Base-by-base conservation (phyloP, 2,797 vertebrate genomes). In the Sebastes dallii region DNA sequence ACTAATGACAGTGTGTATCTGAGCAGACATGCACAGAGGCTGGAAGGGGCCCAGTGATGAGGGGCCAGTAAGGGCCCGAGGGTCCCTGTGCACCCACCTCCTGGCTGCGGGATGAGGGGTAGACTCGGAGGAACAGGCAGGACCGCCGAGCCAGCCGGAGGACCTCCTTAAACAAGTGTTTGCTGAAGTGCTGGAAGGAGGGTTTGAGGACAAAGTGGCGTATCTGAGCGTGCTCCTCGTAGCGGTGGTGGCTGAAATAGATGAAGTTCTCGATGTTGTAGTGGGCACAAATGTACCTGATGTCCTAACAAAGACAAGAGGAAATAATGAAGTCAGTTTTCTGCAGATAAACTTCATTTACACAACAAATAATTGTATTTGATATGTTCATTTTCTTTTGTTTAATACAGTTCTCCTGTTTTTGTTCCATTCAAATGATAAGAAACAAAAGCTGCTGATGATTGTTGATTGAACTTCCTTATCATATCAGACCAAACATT, bases 201-300 rank as follows among this genome's bases (percentile, higher is more conserved):
- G 95, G 95, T 72, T 92, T 95, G 75, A 99, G 88, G 72, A 94
- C 89, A 52, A 97, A 97, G 89, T 98, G 97, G 76, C 92, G 91
- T 2, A 99, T 82, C 71, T 91, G 96, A 3, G 96, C 97, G 7
- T 99, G 97, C 64, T 99, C 98, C 64, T 98, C 95, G 2, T 74
- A 86, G 87, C 94, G 82, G 83, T 99, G 92, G 39, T 96, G 88
- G 86, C 91, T 95, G 89, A 97, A 98, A 83, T 97, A 92, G 91
- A 99, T 95, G 88, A 99, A 99, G 86, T 96, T 96, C 91, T 99
- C 98, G 2, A 98, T 94, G 90, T 97, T 96, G 94, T 97, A 99
- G 91, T 95, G 96, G 9, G 97, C 95, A 0, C 91, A 94, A 50
- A 99, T 93, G 85, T 96, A 99, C 68, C 98, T 96, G 2, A 96